These are phyloP conservation scores for Octopus bimaculoides DNA, from an alignment of 1,140 invertebrate species.

Conservation along the genomic window DNA sequence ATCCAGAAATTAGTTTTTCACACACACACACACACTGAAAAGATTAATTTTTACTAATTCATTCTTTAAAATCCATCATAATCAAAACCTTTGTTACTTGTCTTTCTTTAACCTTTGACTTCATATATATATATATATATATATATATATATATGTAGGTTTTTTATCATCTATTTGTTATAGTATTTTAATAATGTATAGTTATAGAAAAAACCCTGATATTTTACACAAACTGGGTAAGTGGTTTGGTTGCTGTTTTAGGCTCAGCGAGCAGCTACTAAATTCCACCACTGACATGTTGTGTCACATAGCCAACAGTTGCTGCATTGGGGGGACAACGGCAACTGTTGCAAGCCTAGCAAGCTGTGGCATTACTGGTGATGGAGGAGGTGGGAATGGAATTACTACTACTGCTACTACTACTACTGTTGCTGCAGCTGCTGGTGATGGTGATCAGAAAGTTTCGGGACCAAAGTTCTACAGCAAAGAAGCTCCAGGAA, in stretches of 20 bases:
- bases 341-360: neutral
- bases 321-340: slow-evolving; percentile 8
- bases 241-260: neutral
- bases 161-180: too few species aligned
- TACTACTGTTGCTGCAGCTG: neutral
- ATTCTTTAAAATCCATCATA: too few species aligned
- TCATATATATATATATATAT: neutral
- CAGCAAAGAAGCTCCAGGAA: too few species aligned
- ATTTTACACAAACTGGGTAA: neutral
- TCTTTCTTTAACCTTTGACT: neutral
- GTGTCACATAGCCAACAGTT: slow-evolving; percentile 12
- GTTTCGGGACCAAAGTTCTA: neutral
- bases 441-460: neutral
- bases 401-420: neutral
- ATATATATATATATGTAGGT: neutral
- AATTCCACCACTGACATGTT: slow-evolving; percentile 10
- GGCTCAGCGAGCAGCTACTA: slow-evolving; percentile 10
- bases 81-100: too few species aligned
- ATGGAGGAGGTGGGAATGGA: neutral
- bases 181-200: too few species aligned
- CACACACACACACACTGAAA: too few species aligned
- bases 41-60: too few species aligned
- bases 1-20: too few species aligned
- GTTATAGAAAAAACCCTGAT: neutral
- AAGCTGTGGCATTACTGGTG: neutral